Evolutionary conservation across 2,113 vertebrate genomes (phyloP), one percentile per base, ranked within the genome.

Genomic region (Callipepla squamata): DNA sequence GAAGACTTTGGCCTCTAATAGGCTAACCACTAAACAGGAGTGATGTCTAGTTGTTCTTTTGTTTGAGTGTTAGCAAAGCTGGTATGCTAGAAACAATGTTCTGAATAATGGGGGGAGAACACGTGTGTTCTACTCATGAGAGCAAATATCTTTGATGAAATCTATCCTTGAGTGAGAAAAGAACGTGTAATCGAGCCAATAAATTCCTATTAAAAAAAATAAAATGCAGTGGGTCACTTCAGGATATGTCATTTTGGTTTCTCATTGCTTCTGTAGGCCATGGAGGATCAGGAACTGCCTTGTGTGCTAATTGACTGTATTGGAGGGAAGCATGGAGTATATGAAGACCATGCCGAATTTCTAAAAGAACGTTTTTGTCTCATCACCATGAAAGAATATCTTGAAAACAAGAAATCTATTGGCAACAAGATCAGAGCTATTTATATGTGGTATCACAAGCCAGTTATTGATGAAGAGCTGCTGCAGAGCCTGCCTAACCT

Each of bases 341-440:
- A 96, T 80, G 66, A 94, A 80, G 94, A 96, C 21, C 97, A 98
- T 10, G 17, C 40, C 36, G 94, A 92, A 58, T 93, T 93, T 34
- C 96, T 98, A 44, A 83, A 97, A 94, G 97, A 98, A 87, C 93
- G 87, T 91, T 98, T 98, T 87, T 90, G 66, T 76, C 85, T 98
- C 38, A 73, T 98, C 70, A 94, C 96, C 38, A 87, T 96, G 95
- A 95, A 98, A 67, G 90, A 98, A 20, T 98, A 98, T 79, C 48
- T 94, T 25, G 85, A 97, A 92, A 97, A 97, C 87, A 97, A 97
- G 86, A 26, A 94, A 36, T 14, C 79, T 8, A 82, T 97, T 20
- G 38, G 94, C 48, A 53, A 94, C 73, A 98, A 97, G 83, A 98
- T 98, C 79, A 92, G 70, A 65, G 98, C 97, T 7, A 50, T 98